A percentile compares a stretch with the other conserved stretches of the same genome.
Conservation (phyloP, 2,113 vertebrate genomes). For the Arizona elegans region DNA sequence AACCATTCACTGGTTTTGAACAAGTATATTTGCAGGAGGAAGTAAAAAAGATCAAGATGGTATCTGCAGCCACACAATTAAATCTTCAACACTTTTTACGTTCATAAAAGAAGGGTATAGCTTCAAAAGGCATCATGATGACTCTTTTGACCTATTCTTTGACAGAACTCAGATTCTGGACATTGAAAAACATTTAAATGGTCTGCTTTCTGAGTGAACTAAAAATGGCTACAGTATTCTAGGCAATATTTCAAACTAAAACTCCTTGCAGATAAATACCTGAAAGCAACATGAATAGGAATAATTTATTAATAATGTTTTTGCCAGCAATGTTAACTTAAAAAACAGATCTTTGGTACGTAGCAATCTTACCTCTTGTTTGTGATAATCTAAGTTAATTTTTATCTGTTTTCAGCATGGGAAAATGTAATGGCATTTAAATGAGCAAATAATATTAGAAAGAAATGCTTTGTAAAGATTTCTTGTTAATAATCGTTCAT, state of each 20-base stretch:
- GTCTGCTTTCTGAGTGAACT: constrained; percentile 51
- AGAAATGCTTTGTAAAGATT: constrained; percentile 50
- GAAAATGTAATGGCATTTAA: constrained; percentile 35
- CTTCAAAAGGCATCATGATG: not conserved
- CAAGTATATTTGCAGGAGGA: constrained; percentile 3
- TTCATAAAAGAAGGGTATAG: not conserved
- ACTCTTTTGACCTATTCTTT: not conserved
- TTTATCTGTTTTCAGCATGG: constrained; percentile 32
- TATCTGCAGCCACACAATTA: not conserved
- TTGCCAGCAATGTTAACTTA: constrained; percentile 26
- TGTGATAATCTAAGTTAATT: not conserved
- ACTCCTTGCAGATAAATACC: constrained; percentile 29
- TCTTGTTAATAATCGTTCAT: constrained; percentile 49
- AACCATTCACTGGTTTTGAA: constrained; percentile 38
- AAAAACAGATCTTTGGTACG: constrained; percentile 28
- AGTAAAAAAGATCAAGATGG: not conserved
- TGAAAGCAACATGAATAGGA: constrained; percentile 37
- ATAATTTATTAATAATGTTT: constrained; percentile 1
- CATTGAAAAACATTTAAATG: constrained; percentile 39
- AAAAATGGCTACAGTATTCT: constrained; percentile 62
- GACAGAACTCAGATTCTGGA: not conserved
- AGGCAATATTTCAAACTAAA: constrained; percentile 51
- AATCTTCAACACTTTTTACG: not conserved
- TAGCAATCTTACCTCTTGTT: not conserved
- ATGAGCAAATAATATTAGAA: constrained; percentile 33